A percentile compares a stretch with the other conserved stretches of the same genome.
phyloP scores from a whole-genome alignment of 2,797 vertebrate genomes.

The Erethizon dorsatum region DNA sequence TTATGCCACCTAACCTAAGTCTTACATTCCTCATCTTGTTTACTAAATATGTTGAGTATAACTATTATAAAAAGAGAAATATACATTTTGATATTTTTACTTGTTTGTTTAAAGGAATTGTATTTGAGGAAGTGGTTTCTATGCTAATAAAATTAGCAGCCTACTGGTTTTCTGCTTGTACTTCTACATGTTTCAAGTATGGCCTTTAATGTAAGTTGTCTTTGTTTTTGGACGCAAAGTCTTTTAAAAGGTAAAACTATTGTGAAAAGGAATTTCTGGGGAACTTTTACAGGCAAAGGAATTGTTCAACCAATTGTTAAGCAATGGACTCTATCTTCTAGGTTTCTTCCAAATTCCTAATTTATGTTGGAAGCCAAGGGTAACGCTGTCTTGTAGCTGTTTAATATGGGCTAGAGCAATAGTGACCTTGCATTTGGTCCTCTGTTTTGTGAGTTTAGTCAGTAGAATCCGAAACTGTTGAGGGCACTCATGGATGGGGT shows the following conservation, averaged over 20 bases:
- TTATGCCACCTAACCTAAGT: neutral
- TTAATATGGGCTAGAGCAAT: neutral
- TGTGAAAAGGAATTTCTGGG: conserved; percentile 33
- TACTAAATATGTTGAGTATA: neutral
- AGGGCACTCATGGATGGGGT: neutral
- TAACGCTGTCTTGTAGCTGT: neutral
- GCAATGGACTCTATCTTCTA: neutral
- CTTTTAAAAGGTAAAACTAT: conserved; percentile 39
- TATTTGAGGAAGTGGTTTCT: conserved; percentile 60
- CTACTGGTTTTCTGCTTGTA: neutral
- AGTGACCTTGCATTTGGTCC: neutral
- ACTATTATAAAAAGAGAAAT: conserved; percentile 50
- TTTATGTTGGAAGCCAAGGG: conserved; percentile 22
- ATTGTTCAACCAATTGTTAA: neutral
- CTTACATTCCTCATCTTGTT: neutral
- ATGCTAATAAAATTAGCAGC: conserved; percentile 5
- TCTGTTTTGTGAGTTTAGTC: neutral
- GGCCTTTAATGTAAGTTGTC: neutral
- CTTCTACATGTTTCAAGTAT: neutral
- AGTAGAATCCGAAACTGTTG: neutral
- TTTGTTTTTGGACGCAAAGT: conserved; percentile 11
- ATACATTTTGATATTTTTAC: conserved; percentile 6
- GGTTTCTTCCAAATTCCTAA: neutral
- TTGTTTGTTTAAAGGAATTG: conserved; percentile 56
- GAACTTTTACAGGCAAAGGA: conserved; percentile 42